Percentiles rank a stretch among this genome's conserved stretches.
Evolutionary conservation across 2,113 vertebrate genomes (phyloP).

Genomic region (Prolemur simus): DNA sequence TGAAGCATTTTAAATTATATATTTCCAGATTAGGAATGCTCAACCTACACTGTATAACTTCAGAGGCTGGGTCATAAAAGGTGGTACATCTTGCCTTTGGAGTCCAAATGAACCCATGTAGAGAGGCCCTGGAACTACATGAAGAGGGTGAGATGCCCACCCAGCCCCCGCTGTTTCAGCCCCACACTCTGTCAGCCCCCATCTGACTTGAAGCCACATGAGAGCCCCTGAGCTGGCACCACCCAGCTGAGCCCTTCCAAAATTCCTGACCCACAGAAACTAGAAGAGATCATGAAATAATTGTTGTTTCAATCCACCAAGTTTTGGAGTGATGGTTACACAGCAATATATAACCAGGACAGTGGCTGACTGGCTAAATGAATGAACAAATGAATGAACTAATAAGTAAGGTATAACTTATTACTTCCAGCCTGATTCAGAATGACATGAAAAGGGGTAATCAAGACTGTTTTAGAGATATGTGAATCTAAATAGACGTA

Average conservation of each 20-base stretch:
- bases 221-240: neutral
- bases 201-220: neutral
- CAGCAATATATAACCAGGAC: neutral
- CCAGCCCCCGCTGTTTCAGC: neutral
- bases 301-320: neutral
- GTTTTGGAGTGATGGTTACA: neutral
- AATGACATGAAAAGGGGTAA: neutral
- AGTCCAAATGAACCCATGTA: neutral
- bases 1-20: neutral
- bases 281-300: neutral
- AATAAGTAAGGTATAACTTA: neutral
- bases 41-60: neutral
- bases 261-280: neutral
- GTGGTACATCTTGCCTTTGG: neutral
- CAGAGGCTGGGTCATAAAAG: neutral
- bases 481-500: slow-evolving; percentile 11
- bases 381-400: neutral
- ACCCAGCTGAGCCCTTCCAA: neutral
- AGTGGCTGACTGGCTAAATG: neutral
- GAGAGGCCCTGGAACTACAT: neutral
- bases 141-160: neutral
- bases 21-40: neutral
- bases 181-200: neutral
- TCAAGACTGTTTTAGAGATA: neutral
- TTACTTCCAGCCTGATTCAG: neutral